Base-by-base conservation (phyloP, 2,113 vertebrate genomes). In the Willisornis vidua region DNA sequence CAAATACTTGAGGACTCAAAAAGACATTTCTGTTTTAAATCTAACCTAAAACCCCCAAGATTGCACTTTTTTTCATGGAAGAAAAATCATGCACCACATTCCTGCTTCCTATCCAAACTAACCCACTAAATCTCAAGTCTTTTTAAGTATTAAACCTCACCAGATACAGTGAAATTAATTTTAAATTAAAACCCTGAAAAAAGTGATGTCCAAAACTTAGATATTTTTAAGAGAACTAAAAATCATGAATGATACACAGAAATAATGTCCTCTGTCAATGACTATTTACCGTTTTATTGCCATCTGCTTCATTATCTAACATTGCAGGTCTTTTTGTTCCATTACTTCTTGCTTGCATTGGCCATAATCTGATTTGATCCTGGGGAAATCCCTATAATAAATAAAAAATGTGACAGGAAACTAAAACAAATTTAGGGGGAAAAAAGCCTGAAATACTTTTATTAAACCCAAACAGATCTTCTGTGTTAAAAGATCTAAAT, bases 291-390 rank as follows among this genome's bases (percentile, higher is more conserved):
- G 99, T 99, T 98, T 99, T 99, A 98, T 98, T 99, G 98, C 99
- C 99, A 89, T 99, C 99, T 1, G 99, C 99, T 98, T 99, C 99
- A 28, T 99, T 99, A 97, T 99, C 99, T 82, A 99, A 97, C 99
- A 99, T 99, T 39, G 99, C 99, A 2, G 99, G 99, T 63, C 99
- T 98, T 95, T 99, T 99, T 79, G 99, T 99, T 91, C 99, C 99
- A 14, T 99, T 99, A 98, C 99, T 99, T 91, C 99, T 98, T 11
- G 99, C 99, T 96, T 99, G 99, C 99, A 99, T 99, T 93, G 99
- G 99, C 99, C 99, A 99, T 93, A 99, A 98, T 84, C 99, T 98
- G 97, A 99, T 99, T 95, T 99, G 99, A 98, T 99, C 99, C 97
- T 99, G 99, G 81, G 99, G 99, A 98, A 99, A 99, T 92, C 99